Conservation (phyloP, 1,140 invertebrate species). For the Pseudachorutes palmiensis region DNA sequence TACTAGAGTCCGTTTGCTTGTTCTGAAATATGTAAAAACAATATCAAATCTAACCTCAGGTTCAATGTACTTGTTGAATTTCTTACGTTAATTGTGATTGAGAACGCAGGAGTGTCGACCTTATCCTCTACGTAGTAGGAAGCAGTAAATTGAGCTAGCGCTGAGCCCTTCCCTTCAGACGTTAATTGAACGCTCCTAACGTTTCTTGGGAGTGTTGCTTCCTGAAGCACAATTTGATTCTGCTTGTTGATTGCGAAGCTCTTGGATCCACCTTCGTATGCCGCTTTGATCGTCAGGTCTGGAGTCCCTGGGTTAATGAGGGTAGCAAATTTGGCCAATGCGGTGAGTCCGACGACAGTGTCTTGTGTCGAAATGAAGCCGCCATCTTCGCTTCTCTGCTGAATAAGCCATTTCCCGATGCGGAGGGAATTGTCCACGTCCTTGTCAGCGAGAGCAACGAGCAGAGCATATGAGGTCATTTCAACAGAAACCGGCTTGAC, state of each 20-base stretch:
- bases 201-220: conserved; percentile 45
- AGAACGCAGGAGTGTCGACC: conserved; percentile 39
- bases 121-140: conserved; percentile 79
- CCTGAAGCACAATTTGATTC: conserved; percentile 28
- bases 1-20: conserved; percentile 5
- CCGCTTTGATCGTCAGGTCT: conserved; percentile 13
- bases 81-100: conserved; percentile 14
- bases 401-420: conserved; percentile 73
- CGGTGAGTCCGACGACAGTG: conserved; percentile 32
- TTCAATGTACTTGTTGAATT: too few species aligned
- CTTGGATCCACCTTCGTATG: background rate
- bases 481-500: conserved; percentile 62
- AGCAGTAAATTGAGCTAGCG: conserved; percentile 70
- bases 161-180: conserved; percentile 72
- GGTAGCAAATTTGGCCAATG: conserved; percentile 24
- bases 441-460: conserved; percentile 57
- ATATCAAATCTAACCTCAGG: background rate
- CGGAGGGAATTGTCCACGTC: conserved; percentile 60
- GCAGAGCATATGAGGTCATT: conserved; percentile 73
- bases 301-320: conserved; percentile 3
- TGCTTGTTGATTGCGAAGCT: conserved; percentile 8
- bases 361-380: conserved; percentile 71
- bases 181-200: conserved; percentile 50
- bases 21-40: conserved; percentile 2
- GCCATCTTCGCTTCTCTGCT: conserved; percentile 67